Percentiles rank a stretch among this genome's conserved stretches.
Conservation (phyloP, 2,888 invertebrate species). For the Willowsia nigromaculata region DNA sequence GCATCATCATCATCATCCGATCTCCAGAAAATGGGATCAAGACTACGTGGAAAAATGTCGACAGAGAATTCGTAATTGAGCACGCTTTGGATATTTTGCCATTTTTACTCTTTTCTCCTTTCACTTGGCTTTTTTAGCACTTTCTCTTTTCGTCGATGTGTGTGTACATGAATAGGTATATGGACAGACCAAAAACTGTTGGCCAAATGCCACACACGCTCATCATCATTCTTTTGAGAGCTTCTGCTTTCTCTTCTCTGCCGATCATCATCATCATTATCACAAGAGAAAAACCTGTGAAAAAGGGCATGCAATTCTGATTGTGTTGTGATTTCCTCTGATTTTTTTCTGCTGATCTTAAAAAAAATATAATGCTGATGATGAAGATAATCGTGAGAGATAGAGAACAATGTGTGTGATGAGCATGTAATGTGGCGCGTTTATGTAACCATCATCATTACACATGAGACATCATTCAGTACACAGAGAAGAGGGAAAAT, state of each 20-base stretch:
- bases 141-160: no score
- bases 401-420: conserved; percentile 31
- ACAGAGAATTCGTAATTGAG: not conserved
- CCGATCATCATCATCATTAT: conserved; percentile 37
- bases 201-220: conserved; percentile 69
- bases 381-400: not conserved
- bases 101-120: not conserved
- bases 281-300: not conserved
- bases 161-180: no score
- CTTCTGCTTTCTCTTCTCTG: no score
- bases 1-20: not conserved
- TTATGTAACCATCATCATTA: not conserved
- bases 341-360: not conserved
- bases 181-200: no score
- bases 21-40: not conserved
- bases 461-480: not conserved
- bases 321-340: not conserved
- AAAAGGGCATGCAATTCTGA: conserved; percentile 6
- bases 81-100: not conserved
- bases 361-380: not conserved
- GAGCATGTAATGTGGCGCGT: not conserved
- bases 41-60: conserved; percentile 10
- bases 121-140: not conserved
- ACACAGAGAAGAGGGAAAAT: conserved; percentile 7
- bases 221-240: conserved; percentile 8